Percentiles rank a stretch among this genome's conserved stretches.
phyloP scores from a whole-genome alignment of 2,113 vertebrate species.

The Oxygymnocypris stewartii region DNA sequence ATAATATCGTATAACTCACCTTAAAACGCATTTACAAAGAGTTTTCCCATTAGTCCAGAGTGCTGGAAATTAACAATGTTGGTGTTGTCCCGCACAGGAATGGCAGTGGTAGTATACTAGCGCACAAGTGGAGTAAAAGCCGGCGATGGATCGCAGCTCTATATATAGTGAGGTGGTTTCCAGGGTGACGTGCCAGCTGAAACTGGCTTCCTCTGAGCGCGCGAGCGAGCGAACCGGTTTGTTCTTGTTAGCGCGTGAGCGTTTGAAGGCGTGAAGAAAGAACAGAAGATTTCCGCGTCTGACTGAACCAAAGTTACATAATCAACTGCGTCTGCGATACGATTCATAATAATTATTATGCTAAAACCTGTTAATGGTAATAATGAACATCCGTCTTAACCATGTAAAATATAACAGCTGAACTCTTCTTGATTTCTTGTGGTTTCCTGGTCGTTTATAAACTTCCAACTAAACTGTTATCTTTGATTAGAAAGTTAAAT shows the following conservation, averaged over 20 bases:
- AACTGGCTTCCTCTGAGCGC: constrained; percentile 81
- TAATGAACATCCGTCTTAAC: neutral
- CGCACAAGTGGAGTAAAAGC: neutral
- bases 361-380: neutral
- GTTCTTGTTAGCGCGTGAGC: constrained; percentile 65
- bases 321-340: neutral
- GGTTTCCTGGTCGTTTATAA: neutral
- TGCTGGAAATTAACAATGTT: constrained; percentile 62
- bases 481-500: neutral
- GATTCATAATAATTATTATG: neutral
- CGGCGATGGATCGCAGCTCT: neutral
- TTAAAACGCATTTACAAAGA: constrained; percentile 90
- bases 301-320: neutral
- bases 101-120: neutral
- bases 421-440: neutral
- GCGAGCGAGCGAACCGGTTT: constrained; percentile 87
- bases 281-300: neutral
- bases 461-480: neutral
- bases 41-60: constrained; percentile 78
- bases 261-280: constrained; percentile 15
- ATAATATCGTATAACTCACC: constrained; percentile 64
- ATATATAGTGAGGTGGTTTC: constrained; percentile 86
- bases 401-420: neutral
- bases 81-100: neutral
- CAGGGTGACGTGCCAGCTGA: constrained; percentile 89